Conservation (phyloP, 2,113 vertebrate genomes). For the Tautogolabrus adspersus region DNA sequence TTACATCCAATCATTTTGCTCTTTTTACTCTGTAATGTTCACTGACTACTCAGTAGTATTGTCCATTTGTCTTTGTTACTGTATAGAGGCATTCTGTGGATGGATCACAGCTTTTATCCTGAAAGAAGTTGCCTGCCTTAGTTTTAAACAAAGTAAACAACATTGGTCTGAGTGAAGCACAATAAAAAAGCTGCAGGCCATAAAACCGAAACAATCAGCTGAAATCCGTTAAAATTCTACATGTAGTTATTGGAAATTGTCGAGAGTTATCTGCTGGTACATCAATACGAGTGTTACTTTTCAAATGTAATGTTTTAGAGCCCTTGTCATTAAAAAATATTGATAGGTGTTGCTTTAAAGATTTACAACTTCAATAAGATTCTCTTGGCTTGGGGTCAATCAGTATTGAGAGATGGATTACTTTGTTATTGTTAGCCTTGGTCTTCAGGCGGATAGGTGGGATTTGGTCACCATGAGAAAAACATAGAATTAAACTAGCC, state of each 20-base stretch:
- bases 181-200: not conserved
- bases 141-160: not conserved
- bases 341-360: not conserved
- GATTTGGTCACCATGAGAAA: not conserved
- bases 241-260: not conserved
- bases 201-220: not conserved
- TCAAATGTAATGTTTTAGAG: not conserved
- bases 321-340: not conserved
- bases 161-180: not conserved
- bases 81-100: too few relatives aligned
- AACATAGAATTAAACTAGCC: conserved; percentile 1
- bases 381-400: not conserved
- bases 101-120: too few relatives aligned
- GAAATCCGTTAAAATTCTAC: not conserved
- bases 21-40: too few relatives aligned
- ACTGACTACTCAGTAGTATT: too few relatives aligned
- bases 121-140: not conserved
- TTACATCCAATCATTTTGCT: too few relatives aligned
- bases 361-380: not conserved
- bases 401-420: not conserved
- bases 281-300: not conserved
- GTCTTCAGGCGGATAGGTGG: not conserved
- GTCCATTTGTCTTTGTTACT: too few relatives aligned
- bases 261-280: too few relatives aligned
- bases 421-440: not conserved